A percentile compares a stretch with the other conserved stretches of the same genome.
Conservation (phyloP, 2,113 vertebrate species). For the Melanostigma gelatinosum region DNA sequence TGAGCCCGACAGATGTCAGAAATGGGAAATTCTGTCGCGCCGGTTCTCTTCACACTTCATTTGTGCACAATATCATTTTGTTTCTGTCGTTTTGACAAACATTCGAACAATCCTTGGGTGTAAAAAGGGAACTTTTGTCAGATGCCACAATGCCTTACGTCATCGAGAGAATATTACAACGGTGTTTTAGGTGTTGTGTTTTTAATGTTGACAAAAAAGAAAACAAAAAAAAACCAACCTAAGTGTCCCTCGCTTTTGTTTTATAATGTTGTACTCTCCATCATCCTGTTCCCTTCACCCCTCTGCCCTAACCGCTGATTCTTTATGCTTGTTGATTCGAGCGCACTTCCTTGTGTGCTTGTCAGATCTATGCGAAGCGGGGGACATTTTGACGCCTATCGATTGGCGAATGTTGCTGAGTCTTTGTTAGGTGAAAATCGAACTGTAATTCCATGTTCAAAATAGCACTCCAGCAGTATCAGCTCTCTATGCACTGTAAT, state of each 20-base stretch:
- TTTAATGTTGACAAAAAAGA: conserved; percentile 23
- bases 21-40: conserved; percentile 36
- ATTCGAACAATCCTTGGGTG: conserved; percentile 6
- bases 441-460: conserved; percentile 57
- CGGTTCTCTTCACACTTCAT: conserved; percentile 51
- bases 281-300: conserved; percentile 15
- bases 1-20: conserved; percentile 64
- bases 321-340: conserved; percentile 36
- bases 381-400: conserved; percentile 62
- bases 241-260: conserved; percentile 10
- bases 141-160: conserved; percentile 54
- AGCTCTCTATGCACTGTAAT: conserved; percentile 48
- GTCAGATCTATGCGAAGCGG: conserved; percentile 54
- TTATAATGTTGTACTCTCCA: conserved; percentile 5
- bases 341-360: conserved; percentile 30
- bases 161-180: conserved; percentile 21
- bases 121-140: conserved; percentile 33
- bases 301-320: background rate
- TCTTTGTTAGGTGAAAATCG: conserved; percentile 68
- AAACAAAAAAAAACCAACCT: background rate
- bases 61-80: conserved; percentile 44
- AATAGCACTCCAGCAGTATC: conserved; percentile 51
- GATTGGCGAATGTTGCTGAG: conserved; percentile 59
- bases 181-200: conserved; percentile 25
- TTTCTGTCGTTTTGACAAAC: conserved; percentile 37